Evolutionary conservation across 1,140 invertebrate genomes (phyloP).

Genomic region (Macrobrachium nipponense): DNA sequence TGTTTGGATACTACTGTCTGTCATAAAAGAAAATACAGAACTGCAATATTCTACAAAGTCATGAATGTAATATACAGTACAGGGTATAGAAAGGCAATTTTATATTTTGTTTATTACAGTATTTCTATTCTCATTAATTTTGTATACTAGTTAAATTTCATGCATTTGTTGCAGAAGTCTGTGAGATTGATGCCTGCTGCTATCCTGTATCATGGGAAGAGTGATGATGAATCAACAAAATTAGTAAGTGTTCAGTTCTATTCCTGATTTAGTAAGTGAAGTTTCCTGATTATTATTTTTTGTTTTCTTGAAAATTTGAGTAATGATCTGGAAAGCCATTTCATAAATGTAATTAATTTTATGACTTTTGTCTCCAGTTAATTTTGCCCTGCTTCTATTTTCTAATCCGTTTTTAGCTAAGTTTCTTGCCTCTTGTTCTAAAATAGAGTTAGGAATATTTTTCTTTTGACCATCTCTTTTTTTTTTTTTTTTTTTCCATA

Average conservation of each 20-base stretch:
- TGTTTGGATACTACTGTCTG: no score
- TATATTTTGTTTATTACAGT: not conserved
- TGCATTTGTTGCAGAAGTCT: constrained; percentile 69
- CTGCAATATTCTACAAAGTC: no score
- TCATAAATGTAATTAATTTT: not conserved
- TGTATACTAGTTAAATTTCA: not conserved
- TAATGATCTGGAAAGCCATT: not conserved
- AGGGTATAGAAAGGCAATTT: no score
- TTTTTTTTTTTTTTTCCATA: no score
- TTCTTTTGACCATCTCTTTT: no score
- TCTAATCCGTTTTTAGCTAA: no score
- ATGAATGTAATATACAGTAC: no score
- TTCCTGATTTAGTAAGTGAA: not conserved
- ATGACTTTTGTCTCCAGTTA: no score
- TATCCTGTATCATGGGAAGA: constrained; percentile 73
- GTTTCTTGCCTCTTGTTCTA: no score
- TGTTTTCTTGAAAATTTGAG: not conserved
- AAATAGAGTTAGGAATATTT: no score
- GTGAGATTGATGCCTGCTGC: constrained; percentile 73
- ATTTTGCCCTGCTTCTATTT: no score
- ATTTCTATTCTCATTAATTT: not conserved
- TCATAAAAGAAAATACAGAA: no score
- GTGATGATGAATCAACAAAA: constrained; percentile 71
- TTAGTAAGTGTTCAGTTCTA: constrained; percentile 70
- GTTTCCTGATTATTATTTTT: not conserved